These are phyloP conservation scores for Mustelus asterias DNA, from an alignment of 2,113 vertebrate species.

Conservation along the genomic window DNA sequence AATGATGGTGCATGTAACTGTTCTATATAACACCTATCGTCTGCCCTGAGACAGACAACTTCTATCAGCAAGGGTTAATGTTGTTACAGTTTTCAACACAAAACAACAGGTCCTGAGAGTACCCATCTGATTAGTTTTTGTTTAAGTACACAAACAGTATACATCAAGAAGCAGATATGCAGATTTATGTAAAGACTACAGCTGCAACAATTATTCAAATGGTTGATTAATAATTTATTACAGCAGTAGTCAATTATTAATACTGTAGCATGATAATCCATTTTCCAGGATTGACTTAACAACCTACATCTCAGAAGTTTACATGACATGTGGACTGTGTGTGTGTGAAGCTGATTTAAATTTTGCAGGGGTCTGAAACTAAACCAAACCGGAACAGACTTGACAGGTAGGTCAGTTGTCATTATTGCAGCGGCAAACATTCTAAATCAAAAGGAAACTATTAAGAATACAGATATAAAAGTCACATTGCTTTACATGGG, in stretches of 20 bases:
- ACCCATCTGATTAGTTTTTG: not conserved
- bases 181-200: constrained; percentile 94
- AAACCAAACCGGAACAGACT: not conserved
- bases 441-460: not conserved
- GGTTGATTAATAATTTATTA: constrained; percentile 94
- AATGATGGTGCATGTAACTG: constrained; percentile 17
- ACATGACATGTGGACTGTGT: constrained; percentile 24
- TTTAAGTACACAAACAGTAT: constrained; percentile 54
- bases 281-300: constrained; percentile 50
- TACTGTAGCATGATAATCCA: constrained; percentile 77
- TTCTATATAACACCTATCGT: not conserved
- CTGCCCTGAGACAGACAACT: not conserved
- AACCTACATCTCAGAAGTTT: constrained; percentile 33
- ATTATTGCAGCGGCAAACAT: constrained; percentile 2
- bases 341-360: constrained; percentile 7
- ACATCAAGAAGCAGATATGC: constrained; percentile 83
- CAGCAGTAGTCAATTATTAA: constrained; percentile 93
- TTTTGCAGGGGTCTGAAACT: constrained; percentile 13
- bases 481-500: not conserved
- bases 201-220: constrained; percentile 94
- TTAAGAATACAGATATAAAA: not conserved
- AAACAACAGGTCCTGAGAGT: constrained; percentile 11
- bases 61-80: not conserved
- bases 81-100: not conserved
- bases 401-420: constrained; percentile 7